A percentile compares a stretch with the other conserved stretches of the same genome.
Conservation (phyloP, 2,113 vertebrate genomes). For the Callaeas wilsoni region DNA sequence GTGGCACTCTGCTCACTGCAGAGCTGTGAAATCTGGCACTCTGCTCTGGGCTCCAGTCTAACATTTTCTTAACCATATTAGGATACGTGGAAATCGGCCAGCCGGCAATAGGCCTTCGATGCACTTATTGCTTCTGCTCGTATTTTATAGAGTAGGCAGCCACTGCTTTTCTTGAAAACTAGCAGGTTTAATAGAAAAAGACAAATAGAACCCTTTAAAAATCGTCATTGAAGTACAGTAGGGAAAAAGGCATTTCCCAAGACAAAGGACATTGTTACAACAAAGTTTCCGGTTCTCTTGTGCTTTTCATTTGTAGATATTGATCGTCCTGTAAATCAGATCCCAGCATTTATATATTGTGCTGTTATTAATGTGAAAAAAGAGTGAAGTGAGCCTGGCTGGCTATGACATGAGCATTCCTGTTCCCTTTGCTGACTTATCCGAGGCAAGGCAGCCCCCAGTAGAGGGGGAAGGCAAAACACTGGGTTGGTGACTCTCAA, state of each 20-base stretch:
- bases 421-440: background rate
- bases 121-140: conserved; percentile 57
- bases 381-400: background rate
- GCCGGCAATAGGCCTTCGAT: conserved; percentile 46
- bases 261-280: background rate
- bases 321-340: background rate
- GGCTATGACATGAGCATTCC: background rate
- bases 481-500: accelerated
- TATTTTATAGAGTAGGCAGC: background rate
- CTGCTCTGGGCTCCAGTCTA: conserved; percentile 43
- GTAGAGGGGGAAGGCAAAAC: background rate
- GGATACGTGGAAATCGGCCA: conserved; percentile 78
- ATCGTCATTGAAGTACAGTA: background rate
- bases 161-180: background rate
- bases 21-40: conserved; percentile 69
- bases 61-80: conserved; percentile 87
- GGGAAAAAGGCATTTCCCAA: background rate
- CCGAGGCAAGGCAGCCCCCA: background rate
- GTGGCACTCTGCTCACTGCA: conserved; percentile 52
- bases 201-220: background rate
- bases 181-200: background rate
- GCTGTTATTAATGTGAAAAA: background rate
- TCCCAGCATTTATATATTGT: background rate
- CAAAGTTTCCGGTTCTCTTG: background rate
- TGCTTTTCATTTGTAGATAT: background rate